Percentiles rank a stretch among this genome's conserved stretches.
These are phyloP conservation scores for Chorisops tibialis DNA, from an alignment of 2,888 invertebrate species.

Conservation along the genomic window DNA sequence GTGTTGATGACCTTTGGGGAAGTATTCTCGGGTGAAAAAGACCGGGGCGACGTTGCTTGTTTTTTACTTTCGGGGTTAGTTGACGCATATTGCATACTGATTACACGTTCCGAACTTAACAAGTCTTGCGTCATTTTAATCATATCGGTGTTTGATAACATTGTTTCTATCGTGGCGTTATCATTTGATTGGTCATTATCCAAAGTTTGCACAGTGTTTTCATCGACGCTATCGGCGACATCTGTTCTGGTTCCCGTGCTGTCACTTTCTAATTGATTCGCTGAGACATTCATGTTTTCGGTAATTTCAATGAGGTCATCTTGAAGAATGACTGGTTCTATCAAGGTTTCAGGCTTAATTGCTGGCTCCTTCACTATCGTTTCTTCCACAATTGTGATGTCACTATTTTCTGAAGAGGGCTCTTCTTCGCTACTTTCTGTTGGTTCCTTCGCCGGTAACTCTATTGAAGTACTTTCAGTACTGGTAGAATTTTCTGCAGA, in stretches of 20 bases:
- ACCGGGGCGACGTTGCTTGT: background rate
- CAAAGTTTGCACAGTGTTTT: background rate
- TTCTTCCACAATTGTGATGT: constrained; percentile 1
- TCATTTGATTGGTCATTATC: background rate
- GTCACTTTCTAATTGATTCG: background rate
- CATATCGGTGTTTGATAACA: background rate
- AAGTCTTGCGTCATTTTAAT: constrained; percentile 18
- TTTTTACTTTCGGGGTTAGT: background rate
- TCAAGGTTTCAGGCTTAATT: background rate
- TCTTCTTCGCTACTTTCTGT: background rate
- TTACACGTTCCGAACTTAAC: constrained; percentile 13
- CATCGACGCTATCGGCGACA: background rate
- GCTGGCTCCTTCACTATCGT: background rate
- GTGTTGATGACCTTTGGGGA: background rate
- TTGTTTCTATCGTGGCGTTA: background rate
- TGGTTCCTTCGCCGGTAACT: background rate
- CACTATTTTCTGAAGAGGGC: background rate
- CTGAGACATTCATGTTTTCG: background rate
- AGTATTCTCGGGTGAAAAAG: background rate
- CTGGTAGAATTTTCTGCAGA: background rate
- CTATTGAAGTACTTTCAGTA: constrained; percentile 2
- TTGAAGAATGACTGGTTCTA: background rate
- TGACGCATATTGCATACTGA: constrained; percentile 3
- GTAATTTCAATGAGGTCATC: background rate
- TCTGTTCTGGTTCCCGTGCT: background rate